These are phyloP conservation scores for Dreissena polymorpha DNA, from an alignment of 1,140 invertebrate genomes.

Conservation along the genomic window DNA sequence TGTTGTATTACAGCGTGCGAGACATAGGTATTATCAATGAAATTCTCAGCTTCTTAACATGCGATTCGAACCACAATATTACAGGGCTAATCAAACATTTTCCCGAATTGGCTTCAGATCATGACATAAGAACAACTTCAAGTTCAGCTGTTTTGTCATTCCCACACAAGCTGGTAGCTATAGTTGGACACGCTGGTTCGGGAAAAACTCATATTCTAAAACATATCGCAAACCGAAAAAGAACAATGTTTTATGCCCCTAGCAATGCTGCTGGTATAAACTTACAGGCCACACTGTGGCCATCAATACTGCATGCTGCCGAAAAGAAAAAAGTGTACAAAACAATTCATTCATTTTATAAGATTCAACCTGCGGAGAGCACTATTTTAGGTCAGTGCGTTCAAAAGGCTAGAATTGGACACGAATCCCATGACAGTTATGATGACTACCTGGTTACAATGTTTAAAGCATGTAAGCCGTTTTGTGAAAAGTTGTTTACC, in stretches of 20 bases:
- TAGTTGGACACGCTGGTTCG: slow-evolving; percentile 14
- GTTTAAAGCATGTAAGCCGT: slow-evolving; percentile 3
- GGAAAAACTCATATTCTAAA: slow-evolving; percentile 22
- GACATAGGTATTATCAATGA: slow-evolving; percentile 20
- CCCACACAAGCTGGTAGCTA: slow-evolving; percentile 10
- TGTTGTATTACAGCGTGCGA: slow-evolving; percentile 24
- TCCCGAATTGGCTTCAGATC: too few relatives aligned
- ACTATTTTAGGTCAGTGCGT: not conserved
- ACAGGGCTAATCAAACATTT: too few relatives aligned
- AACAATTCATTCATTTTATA: too few relatives aligned
- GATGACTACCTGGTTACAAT: slow-evolving; percentile 5
- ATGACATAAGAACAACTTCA: too few relatives aligned
- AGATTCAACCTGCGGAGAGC: too few relatives aligned
- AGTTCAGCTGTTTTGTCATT: not conserved
- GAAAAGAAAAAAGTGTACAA: not conserved
- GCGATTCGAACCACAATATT: too few relatives aligned
- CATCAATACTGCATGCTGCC: not conserved
- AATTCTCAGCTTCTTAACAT: not conserved
- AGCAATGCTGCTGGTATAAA: slow-evolving; percentile 12
- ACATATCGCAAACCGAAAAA: slow-evolving; percentile 20
- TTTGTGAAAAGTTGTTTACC: slow-evolving; percentile 3
- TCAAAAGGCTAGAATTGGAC: not conserved
- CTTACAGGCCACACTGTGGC: too few relatives aligned
- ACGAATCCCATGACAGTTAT: not conserved
- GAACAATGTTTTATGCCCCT: slow-evolving; percentile 19